Evolutionary conservation across 2,113 vertebrate species (phyloP).

Genomic region (Equus przewalskii): DNA sequence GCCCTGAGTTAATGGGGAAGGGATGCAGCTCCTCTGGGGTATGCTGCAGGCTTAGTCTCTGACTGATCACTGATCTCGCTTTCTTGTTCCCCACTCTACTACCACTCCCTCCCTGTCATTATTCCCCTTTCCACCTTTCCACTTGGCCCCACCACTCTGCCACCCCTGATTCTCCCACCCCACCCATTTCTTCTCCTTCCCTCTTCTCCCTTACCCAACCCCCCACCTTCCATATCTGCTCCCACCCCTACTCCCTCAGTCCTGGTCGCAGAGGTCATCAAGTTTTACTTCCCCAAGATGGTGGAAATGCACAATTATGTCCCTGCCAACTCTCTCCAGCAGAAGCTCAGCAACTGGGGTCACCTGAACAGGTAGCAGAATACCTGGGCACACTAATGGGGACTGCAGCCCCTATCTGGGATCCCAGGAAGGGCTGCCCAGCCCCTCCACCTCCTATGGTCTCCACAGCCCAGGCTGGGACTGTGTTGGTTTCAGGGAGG

Average conservation of each 20-base stretch:
- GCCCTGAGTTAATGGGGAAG: not conserved
- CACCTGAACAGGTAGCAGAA: slow-evolving; percentile 88
- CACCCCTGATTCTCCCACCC: not conserved
- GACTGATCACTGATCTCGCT: slow-evolving; percentile 21
- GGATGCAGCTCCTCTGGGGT: not conserved
- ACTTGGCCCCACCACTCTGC: not conserved
- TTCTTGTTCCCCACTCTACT: not conserved
- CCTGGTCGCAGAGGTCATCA: slow-evolving; percentile 88
- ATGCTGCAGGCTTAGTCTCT: not conserved
- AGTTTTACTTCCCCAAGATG: slow-evolving; percentile 89
- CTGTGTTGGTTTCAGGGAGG: not conserved
- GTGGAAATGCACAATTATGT: slow-evolving; percentile 91
- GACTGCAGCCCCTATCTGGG: not conserved
- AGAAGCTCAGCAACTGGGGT: slow-evolving; percentile 90
- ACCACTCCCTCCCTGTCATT: not conserved
- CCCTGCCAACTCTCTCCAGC: slow-evolving; percentile 88
- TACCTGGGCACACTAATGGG: not conserved
- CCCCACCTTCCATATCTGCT: not conserved
- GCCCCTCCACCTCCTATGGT: not conserved
- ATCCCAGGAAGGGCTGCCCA: slow-evolving; percentile 36
- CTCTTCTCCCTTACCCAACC: not conserved
- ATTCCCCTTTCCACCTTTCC: not conserved
- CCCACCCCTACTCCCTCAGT: slow-evolving; percentile 78
- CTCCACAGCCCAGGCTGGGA: slow-evolving; percentile 70
- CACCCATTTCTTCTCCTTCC: not conserved